Base-by-base conservation (phyloP, 2,113 vertebrate genomes). In the Gymnocephalus cernua region DNA sequence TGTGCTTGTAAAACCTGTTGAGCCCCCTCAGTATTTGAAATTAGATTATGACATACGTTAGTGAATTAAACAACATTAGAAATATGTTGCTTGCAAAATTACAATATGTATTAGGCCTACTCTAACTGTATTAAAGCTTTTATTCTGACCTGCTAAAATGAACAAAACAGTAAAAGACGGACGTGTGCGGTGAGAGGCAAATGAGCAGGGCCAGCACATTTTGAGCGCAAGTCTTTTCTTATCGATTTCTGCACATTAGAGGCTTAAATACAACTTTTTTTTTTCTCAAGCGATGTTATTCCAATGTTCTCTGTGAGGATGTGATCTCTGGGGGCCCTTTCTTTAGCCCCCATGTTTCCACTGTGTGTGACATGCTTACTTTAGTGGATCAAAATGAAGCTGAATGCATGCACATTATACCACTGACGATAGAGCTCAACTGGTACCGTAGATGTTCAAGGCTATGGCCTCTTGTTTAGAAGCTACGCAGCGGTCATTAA, bases 1-100 rank as follows among this genome's bases (percentile, higher is more conserved):
- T 68, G 27, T 51, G 16, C 44, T 38, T 44, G 3, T 21, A 23
- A 84, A 84, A 72, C 45, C 41, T 75, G 54, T 81, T 59, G 41
- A 56, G 38, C 19, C 4, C 68, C 23, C 29, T 45, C 4, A 35
- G 32, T 47, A 21, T 63, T 29, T 76, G 12, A 73, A 44, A 63
- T 13, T 21, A 65, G 13, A 69, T 25, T n/a, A 38, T 62, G 25
- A 56, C 6, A 7, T 21, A 19, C 3, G 25, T 35, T 32, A n/a
- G 11, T n/a, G 19, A 11, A 50, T 15, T 64, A 15, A 29, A 27
- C 2, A 50, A 50, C 9, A 29, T 13, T 21, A 4, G 47, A 32
- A 13, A 8, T 13, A 27, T 64, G 29, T 15, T 23, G 57, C 1
- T 18, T 13, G 8, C 19, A 21, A 29, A 61, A 32, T 32, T 32